Evolutionary conservation across 2,888 invertebrate genomes (phyloP).

Genomic region (Tetramorium bicarinatum): DNA sequence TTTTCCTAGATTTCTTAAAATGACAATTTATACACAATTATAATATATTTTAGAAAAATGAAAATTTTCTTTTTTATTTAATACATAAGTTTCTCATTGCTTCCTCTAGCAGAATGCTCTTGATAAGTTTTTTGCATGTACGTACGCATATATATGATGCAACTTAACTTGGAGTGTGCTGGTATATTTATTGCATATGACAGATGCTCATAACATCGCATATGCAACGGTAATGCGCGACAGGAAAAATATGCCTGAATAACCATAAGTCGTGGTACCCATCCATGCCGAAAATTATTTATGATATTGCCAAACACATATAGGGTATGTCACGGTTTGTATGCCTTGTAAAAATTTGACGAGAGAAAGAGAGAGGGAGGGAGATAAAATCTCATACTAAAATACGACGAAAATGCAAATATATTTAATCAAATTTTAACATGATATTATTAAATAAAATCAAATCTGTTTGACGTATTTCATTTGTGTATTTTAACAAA

Average conservation of each 20-base stretch:
- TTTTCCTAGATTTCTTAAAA: neutral
- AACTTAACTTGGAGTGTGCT: neutral
- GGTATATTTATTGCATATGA: conserved; percentile 30
- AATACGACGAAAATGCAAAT: neutral
- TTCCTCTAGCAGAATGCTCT: neutral
- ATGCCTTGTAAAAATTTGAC: neutral
- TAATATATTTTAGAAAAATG: neutral
- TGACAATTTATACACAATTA: neutral
- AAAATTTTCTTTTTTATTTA: neutral
- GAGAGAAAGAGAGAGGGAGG: too few relatives aligned
- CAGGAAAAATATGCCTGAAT: conserved; percentile 33
- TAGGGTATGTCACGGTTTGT: neutral
- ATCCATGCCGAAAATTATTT: conserved; percentile 35
- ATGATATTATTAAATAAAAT: neutral
- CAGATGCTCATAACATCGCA: conserved; percentile 32
- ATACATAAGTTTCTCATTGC: neutral
- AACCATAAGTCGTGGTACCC: conserved; percentile 11
- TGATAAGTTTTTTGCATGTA: conserved; percentile 11
- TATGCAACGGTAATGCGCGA: conserved; percentile 28
- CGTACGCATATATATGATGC: neutral
- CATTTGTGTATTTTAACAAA: neutral
- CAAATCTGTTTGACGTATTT: neutral
- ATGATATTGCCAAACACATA: conserved; percentile 11
- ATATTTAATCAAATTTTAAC: neutral
- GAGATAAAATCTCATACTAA: neutral